phyloP scores from a whole-genome alignment of 1,140 invertebrate genomes.

The Aporrectodea caliginosa region DNA sequence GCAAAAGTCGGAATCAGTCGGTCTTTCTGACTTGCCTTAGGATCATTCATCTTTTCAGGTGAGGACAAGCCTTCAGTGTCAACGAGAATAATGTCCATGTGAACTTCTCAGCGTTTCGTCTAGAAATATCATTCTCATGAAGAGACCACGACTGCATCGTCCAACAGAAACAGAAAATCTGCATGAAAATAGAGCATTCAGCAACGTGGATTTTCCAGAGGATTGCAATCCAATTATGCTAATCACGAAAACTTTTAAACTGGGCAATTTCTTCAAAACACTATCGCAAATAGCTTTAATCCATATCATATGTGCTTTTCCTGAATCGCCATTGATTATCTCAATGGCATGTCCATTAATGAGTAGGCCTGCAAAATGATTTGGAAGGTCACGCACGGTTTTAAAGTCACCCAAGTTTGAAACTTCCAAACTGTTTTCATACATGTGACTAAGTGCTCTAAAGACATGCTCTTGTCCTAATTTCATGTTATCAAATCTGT shows the following conservation, averaged over 20 bases:
- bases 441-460: not conserved
- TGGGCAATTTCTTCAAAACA: not conserved
- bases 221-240: constrained; percentile 26
- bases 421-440: not conserved
- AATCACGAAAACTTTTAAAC: constrained; percentile 6
- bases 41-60: not conserved
- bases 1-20: not conserved
- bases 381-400: not conserved
- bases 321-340: constrained; percentile 12
- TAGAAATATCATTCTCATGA: not conserved
- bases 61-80: not conserved
- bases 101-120: not conserved
- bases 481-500: not conserved
- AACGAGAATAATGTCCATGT: not conserved
- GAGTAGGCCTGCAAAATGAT: not conserved
- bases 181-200: constrained; percentile 28
- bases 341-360: constrained; percentile 16
- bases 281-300: not conserved
- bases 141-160: constrained; percentile 30
- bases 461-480: not conserved
- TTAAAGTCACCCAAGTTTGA: not conserved
- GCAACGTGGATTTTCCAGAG: constrained; percentile 28
- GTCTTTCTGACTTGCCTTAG: not conserved
- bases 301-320: not conserved
- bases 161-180: constrained; percentile 31